These are phyloP conservation scores for Vanessa tameamea DNA, from an alignment of 1,140 invertebrate species.

Conservation along the genomic window DNA sequence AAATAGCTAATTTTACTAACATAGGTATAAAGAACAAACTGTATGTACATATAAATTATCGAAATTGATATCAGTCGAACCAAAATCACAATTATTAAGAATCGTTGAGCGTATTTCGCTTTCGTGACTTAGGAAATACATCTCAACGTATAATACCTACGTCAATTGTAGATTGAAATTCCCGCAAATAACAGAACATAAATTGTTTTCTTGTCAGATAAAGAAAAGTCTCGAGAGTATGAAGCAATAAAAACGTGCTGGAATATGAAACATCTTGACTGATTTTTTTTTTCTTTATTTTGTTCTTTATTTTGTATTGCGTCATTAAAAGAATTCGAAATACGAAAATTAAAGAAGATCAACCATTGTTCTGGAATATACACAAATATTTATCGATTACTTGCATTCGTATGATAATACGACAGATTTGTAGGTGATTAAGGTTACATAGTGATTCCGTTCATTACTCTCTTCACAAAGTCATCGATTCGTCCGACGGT, in stretches of 20 bases:
- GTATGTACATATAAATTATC: neutral
- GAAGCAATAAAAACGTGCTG: neutral
- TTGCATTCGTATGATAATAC: neutral
- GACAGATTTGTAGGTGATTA: slow-evolving; percentile 7
- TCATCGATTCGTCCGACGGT: neutral
- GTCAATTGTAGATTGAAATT: neutral
- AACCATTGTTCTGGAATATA: neutral
- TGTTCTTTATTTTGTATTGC: neutral
- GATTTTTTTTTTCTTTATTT: neutral
- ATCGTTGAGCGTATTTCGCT: neutral
- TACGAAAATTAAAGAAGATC: neutral
- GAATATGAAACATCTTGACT: neutral
- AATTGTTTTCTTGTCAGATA: neutral
- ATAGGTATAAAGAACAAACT: neutral
- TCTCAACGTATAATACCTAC: neutral
- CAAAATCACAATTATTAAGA: neutral
- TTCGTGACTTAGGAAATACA: neutral
- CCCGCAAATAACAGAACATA: neutral
- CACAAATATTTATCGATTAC: neutral
- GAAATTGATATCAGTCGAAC: neutral
- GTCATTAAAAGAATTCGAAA: too few relatives aligned
- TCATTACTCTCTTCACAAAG: slow-evolving; percentile 3
- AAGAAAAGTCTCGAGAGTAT: neutral
- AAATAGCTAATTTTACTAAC: too few relatives aligned
- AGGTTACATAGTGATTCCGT: slow-evolving; percentile 21